Evolutionary conservation across 2,113 vertebrate genomes (phyloP), one percentile per base, ranked within the genome.

Genomic region (Nibea albiflora): DNA sequence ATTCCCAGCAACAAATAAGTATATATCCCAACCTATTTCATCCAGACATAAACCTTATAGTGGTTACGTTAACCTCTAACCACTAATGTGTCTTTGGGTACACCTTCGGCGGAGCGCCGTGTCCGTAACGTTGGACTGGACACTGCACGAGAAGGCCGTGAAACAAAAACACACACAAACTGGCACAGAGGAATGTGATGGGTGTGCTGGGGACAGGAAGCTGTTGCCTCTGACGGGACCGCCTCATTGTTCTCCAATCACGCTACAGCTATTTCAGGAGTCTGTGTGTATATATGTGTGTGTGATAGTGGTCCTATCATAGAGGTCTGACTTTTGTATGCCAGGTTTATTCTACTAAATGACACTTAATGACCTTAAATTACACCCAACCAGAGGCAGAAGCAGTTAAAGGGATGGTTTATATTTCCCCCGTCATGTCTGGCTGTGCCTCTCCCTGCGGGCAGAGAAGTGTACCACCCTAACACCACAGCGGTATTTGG

Each of bases 171-270:
- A 73, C 46, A 70, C 57, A 83, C 57, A 81, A 35, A 85, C 56
- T 80, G 81, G 73, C 87, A 85, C 47, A 77, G 20, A 69, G 86
- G 86, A 88, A 91, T 91, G 92, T 60, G 61, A 75, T n/a, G 83
- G 82, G 60, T 77, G 87, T 86, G 87, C 35, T 66, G 73, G 81
- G 83, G 84, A 88, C 92, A 91, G 92, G 90, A 93, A 92, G 83
- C 81, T 85, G 78, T 88, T 63, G 81, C 77, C 85, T 76, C 74
- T 85, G 81, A 76, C 26, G 20, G 69, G 75, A 57, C 90, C 9
- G 22, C 72, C 66, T 89, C 80, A 91, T 93, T 91, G 91, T 93
- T 93, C 80, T 92, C 72, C 85, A 86, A 78, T 83, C 83, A 92
- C 39, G 76, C 67, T 57, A 53, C 54, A 71, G 90, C 85, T 92